These are phyloP conservation scores for Coenonympha glycerion DNA, from an alignment of 2,888 invertebrate species.

Conservation along the genomic window DNA sequence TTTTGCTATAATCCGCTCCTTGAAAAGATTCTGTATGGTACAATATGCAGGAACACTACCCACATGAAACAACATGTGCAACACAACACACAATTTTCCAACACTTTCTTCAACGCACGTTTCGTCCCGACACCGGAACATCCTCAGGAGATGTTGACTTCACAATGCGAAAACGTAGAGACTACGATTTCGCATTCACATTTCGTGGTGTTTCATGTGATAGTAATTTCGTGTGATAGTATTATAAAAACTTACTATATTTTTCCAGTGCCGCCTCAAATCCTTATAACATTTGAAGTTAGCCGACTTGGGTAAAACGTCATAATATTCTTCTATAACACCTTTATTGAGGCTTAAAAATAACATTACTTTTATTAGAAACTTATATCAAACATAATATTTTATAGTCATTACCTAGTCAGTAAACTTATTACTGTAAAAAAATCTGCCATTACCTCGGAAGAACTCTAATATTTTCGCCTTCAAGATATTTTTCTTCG, in stretches of 20 bases:
- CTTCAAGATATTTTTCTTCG: constrained; percentile 42
- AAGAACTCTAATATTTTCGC: constrained; percentile 57
- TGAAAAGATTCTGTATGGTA: too few relatives aligned
- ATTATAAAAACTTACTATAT: constrained; percentile 54
- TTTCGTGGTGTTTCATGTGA: too few relatives aligned
- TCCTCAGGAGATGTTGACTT: too few relatives aligned
- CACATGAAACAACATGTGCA: too few relatives aligned
- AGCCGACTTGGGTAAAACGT: constrained; percentile 41
- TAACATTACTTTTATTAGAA: not conserved
- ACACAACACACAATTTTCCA: too few relatives aligned
- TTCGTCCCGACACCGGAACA: too few relatives aligned
- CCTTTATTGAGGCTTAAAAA: constrained; percentile 57
- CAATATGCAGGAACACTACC: too few relatives aligned
- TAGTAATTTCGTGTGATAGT: too few relatives aligned
- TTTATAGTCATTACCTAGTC: not conserved
- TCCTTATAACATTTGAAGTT: constrained; percentile 64
- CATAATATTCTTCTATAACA: constrained; percentile 45
- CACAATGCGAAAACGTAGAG: too few relatives aligned
- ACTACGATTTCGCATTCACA: too few relatives aligned
- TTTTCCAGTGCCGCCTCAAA: constrained; percentile 72
- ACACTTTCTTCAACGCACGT: too few relatives aligned
- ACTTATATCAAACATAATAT: not conserved
- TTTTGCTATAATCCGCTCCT: too few relatives aligned
- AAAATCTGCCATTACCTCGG: constrained; percentile 47
- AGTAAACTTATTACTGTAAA: not conserved